Percentiles rank a stretch among this genome's conserved stretches.
Conservation (phyloP, 2,113 vertebrate species). For the Phocoena sinus region DNA sequence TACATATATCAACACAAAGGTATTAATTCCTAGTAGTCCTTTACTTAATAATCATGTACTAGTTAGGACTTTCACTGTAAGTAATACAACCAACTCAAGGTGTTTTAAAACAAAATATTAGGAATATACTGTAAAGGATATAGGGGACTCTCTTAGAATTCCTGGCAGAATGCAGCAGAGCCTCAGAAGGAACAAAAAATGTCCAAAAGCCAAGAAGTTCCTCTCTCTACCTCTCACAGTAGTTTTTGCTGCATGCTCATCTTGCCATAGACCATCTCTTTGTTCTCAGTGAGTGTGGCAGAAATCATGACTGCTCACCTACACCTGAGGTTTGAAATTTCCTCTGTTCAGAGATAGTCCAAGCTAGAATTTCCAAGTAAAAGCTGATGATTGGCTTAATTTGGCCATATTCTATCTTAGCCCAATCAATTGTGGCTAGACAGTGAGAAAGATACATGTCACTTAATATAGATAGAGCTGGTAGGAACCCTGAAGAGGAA, state of each 20-base stretch:
- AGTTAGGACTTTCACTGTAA: background rate
- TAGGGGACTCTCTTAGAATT: background rate
- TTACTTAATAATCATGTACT: background rate
- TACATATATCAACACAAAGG: background rate
- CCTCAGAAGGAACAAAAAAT: background rate
- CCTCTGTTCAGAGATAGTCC: background rate
- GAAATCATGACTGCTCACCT: background rate
- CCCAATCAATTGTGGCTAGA: too few species aligned
- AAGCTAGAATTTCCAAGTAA: background rate
- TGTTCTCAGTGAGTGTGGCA: too few species aligned
- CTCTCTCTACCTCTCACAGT: too few species aligned
- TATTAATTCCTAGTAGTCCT: background rate
- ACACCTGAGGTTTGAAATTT: background rate
- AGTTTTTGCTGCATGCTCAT: rapidly evolving
- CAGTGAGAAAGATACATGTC: background rate
- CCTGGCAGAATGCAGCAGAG: background rate
- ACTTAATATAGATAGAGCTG: background rate
- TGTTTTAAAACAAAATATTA: background rate
- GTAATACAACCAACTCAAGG: background rate
- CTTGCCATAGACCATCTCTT: background rate
- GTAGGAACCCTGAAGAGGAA: background rate
- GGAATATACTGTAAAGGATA: background rate
- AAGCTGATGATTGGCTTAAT: background rate
- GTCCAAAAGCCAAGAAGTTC: background rate
- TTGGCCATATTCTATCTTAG: background rate